Evolutionary conservation across 2,797 vertebrate species (phyloP).

Genomic region (Pangasius mekongensis): DNA sequence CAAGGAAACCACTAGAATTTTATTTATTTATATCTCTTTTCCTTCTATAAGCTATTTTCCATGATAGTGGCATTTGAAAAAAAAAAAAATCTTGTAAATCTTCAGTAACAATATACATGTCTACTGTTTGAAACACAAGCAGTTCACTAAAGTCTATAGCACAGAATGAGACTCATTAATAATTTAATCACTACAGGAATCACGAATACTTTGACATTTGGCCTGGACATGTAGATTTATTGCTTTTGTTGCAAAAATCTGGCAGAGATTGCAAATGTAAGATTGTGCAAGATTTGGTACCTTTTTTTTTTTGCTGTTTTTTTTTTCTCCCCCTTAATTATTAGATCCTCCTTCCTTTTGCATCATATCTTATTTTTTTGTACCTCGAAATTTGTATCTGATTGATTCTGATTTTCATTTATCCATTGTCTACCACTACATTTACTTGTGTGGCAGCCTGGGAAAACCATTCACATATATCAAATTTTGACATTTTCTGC

Average conservation of each 20-base stretch:
- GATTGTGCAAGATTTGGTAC: constrained; percentile 31
- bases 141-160: background rate
- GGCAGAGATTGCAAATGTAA: constrained; percentile 10
- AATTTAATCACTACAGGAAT: constrained; percentile 3
- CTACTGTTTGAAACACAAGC: background rate
- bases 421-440: background rate
- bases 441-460: background rate
- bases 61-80: background rate
- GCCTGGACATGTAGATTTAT: constrained; percentile 26
- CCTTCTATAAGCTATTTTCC: background rate
- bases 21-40: constrained; percentile 15
- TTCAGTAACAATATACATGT: background rate
- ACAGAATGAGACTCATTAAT: background rate
- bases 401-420: background rate
- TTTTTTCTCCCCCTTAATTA: background rate
- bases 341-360: background rate
- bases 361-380: background rate
- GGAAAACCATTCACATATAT: background rate
- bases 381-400: background rate
- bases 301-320: constrained; percentile 37
- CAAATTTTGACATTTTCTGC: background rate
- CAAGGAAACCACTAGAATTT: background rate
- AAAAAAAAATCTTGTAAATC: background rate
- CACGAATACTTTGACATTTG: background rate
- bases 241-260: constrained; percentile 39